Conservation (phyloP, 2,888 invertebrate genomes). For the Netelia fuscicornis region DNA sequence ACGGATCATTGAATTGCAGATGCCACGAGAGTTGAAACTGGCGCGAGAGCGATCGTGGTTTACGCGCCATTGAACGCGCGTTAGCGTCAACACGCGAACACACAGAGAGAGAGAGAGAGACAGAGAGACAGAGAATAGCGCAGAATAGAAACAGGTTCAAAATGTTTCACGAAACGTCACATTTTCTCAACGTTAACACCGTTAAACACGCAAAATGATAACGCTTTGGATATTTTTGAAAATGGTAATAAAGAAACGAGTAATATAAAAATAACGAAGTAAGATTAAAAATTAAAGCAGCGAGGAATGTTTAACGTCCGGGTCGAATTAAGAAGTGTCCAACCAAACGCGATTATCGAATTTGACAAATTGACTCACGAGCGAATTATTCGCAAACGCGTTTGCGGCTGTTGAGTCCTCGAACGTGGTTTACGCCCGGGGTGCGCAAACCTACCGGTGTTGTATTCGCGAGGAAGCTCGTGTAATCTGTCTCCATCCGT, state of each 20-base stretch:
- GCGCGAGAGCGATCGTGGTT: conserved; percentile 44
- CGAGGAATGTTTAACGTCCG: neutral
- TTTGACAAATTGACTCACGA: neutral
- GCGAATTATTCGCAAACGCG: conserved; percentile 41
- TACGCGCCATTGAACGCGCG: conserved; percentile 74
- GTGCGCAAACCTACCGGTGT: conserved; percentile 3
- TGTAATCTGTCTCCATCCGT: conserved; percentile 25
- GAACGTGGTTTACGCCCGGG: conserved; percentile 31
- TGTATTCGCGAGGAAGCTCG: conserved; percentile 9
- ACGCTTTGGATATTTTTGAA: too few relatives aligned
- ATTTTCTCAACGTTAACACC: neutral
- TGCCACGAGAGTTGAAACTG: conserved; percentile 66
- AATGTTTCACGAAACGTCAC: conserved; percentile 1
- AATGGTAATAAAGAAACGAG: too few relatives aligned
- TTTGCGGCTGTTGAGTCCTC: conserved; percentile 21
- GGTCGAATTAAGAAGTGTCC: neutral
- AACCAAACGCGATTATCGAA: neutral
- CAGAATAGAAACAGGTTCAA: neutral
- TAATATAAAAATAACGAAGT: too few relatives aligned
- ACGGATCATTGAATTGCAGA: conserved; percentile 80
- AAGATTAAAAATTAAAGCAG: too few relatives aligned
- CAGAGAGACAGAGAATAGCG: neutral
- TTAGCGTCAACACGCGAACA: conserved; percentile 69
- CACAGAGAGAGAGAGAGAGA: conserved; percentile 35
- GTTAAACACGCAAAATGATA: neutral